phyloP scores from a whole-genome alignment of 2,888 invertebrate genomes.

The Octodonta nipae region DNA sequence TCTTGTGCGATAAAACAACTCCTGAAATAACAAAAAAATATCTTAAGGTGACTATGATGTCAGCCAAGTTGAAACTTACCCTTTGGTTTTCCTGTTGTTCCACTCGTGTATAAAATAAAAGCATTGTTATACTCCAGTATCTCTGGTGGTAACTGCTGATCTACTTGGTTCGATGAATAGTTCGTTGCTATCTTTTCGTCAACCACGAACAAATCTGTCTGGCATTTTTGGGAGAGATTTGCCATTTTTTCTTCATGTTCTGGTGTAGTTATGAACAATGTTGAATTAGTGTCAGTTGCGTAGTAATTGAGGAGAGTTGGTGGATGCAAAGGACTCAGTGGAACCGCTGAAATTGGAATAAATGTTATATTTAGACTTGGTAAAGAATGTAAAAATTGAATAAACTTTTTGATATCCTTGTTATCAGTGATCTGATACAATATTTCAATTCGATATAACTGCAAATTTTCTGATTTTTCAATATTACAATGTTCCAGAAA shows the following conservation, averaged over 20 bases:
- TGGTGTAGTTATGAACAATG: conserved; percentile 51
- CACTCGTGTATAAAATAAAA: conserved; percentile 77
- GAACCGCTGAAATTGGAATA: conserved; percentile 58
- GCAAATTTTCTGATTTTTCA: too few relatives aligned
- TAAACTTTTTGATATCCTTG: too few relatives aligned
- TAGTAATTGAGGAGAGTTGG: conserved; percentile 60
- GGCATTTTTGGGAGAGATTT: conserved; percentile 43
- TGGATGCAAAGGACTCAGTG: conserved; percentile 61
- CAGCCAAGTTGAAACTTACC: conserved; percentile 37
- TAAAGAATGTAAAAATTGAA: too few relatives aligned
- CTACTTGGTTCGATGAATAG: neutral
- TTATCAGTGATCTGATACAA: too few relatives aligned
- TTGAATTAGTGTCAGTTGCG: conserved; percentile 54
- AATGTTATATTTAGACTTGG: too few relatives aligned
- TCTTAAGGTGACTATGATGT: too few relatives aligned
- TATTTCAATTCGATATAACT: too few relatives aligned
- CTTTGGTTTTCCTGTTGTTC: conserved; percentile 72
- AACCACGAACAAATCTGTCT: neutral
- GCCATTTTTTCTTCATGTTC: conserved; percentile 47
- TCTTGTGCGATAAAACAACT: conserved; percentile 63
- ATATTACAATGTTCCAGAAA: too few relatives aligned
- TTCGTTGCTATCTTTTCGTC: neutral
- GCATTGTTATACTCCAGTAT: conserved; percentile 56
- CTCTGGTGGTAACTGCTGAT: conserved; percentile 30
- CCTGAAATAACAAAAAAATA: conserved; percentile 34